Base-by-base conservation (phyloP, 2,797 vertebrate genomes). In the Bufotes viridis region DNA sequence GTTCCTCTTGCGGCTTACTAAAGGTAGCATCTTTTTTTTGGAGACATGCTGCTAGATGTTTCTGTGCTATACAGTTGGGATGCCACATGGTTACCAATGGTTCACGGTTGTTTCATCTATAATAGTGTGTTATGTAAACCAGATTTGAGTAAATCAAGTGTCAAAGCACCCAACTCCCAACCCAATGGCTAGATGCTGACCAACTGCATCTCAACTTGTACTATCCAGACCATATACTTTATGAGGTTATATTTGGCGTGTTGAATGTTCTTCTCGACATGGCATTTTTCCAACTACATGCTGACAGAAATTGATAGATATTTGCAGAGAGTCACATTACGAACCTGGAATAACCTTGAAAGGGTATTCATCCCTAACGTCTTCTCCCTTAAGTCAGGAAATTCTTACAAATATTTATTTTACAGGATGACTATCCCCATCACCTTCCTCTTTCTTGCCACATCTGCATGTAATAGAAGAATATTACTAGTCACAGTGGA, bases 221-320 rank as follows among this genome's bases (percentile, higher is more conserved):
- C 29, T 63, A 49, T 81, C 58, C 58, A 63, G 79, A n/a, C 18
- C 60, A 12, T 49, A 34, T 24, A 22, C 22, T 51, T 81, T 22
- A n/a, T 81, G 42, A 51, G 58, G 34, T 81, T 65, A 81, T 67
- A 24, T 14, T 81, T n/a, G 18, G 20, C 26, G 18, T 26, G 34
- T 65, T 67, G 49, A n/a, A 10, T 3, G 42, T 81, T 81, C 60
- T 51, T 81, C 80, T 42, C 34, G n/a, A 51, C 61, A 24, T 51
- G 42, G 80, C 34, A 61, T 65, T 81, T 63, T 81, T 81, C 80
- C 80, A 67, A 81, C 61, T 51, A 24, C 24, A 34, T 65, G 34
- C 63, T 53, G 60, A 81, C 80, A 81, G 60, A 81, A 74, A 74
- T 87, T 70, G 63, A 42, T 79, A 79, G 75, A 86, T 70, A 81